These are phyloP conservation scores for Drosophila pseudoobscura DNA, from an alignment of 1,140 invertebrate species.

Conservation along the genomic window DNA sequence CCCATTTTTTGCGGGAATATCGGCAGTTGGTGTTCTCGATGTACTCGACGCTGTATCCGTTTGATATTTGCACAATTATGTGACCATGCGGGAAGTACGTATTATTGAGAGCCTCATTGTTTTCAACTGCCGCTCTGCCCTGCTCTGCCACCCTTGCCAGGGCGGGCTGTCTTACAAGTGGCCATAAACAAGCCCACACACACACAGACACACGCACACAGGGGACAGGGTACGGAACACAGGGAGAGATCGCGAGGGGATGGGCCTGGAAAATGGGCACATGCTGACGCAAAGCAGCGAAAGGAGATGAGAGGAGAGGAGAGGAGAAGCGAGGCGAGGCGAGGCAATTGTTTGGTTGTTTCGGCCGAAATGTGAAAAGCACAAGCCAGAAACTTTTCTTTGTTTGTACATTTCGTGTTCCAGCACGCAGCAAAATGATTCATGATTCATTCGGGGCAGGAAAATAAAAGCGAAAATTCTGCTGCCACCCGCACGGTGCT, in stretches of 20 bases:
- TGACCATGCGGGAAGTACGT: neutral
- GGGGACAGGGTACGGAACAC: neutral
- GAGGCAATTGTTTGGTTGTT: constrained; percentile 46
- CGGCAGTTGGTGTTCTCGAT: constrained; percentile 6
- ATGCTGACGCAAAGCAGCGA: constrained; percentile 65
- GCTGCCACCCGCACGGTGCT: neutral
- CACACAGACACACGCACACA: neutral
- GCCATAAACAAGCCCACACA: constrained; percentile 67
- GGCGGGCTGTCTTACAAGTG: constrained; percentile 70
- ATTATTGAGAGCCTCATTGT: constrained; percentile 3
- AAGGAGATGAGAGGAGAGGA: constrained; percentile 12
- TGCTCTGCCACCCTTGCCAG: constrained; percentile 12
- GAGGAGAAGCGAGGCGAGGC: constrained; percentile 19
- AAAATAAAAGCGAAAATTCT: constrained; percentile 7
- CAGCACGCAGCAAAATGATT: constrained; percentile 44
- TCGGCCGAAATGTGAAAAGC: constrained; percentile 48
- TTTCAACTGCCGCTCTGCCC: neutral
- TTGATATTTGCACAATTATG: constrained; percentile 14
- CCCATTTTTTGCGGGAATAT: neutral
- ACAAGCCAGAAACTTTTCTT: constrained; percentile 41
- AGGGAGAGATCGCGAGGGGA: neutral
- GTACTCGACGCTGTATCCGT: neutral
- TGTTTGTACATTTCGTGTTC: constrained; percentile 44
- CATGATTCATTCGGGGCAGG: constrained; percentile 13
- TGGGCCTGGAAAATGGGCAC: constrained; percentile 51